A percentile compares a stretch with the other conserved stretches of the same genome.
These are phyloP conservation scores for Sphinx pinastri DNA, from an alignment of 2,888 invertebrate species.

Conservation along the genomic window DNA sequence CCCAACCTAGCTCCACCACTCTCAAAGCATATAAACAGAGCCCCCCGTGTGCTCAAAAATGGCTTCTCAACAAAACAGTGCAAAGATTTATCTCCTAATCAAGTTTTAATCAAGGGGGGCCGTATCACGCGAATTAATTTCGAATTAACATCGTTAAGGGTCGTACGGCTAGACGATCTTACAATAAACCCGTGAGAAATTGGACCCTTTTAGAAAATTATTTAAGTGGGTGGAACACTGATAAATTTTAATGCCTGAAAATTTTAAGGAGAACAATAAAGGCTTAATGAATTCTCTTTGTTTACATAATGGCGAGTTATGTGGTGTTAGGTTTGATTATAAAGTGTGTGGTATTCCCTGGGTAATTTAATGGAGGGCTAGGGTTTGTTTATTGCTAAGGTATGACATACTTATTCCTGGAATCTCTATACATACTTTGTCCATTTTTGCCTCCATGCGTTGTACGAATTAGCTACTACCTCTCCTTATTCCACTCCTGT, in stretches of 20 bases:
- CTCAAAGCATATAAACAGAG: neutral
- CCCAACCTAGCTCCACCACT: too few species aligned
- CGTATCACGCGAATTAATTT: conserved; percentile 73
- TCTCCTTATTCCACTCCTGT: too few species aligned
- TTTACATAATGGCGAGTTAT: conserved; percentile 49
- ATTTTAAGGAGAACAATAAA: conserved; percentile 25
- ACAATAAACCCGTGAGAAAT: conserved; percentile 72
- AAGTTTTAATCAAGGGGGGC: conserved; percentile 73
- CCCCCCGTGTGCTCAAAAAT: conserved; percentile 31
- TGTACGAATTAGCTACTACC: too few species aligned
- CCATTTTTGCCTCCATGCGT: too few species aligned
- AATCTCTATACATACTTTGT: too few species aligned
- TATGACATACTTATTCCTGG: too few species aligned
- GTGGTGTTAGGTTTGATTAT: conserved; percentile 1
- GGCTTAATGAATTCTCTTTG: conserved; percentile 45
- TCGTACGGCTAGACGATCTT: conserved; percentile 50
- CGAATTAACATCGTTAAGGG: conserved; percentile 68
- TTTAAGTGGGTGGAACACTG: conserved; percentile 55
- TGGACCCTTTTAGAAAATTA: conserved; percentile 56
- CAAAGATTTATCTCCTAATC: conserved; percentile 71
- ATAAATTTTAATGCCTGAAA: conserved; percentile 47
- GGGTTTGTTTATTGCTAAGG: neutral
- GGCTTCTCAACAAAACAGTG: conserved; percentile 45
- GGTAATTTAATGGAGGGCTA: neutral
- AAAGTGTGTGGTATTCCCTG: neutral